phyloP scores from a whole-genome alignment of 2,888 invertebrate species.

The Trichogramma evanescens region DNA sequence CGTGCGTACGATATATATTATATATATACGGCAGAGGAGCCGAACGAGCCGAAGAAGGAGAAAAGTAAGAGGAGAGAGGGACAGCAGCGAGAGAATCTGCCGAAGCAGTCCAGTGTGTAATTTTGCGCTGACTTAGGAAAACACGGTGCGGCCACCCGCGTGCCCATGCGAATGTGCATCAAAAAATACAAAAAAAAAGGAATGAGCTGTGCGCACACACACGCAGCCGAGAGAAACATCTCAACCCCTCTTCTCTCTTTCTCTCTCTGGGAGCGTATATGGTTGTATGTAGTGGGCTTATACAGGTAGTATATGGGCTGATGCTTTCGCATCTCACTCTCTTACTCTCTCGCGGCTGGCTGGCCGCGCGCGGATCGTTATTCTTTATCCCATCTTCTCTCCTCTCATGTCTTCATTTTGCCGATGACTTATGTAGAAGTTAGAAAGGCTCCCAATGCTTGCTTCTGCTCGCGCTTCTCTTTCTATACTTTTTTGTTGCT shows the following conservation, averaged over 20 bases:
- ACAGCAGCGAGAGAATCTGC: constrained; percentile 24
- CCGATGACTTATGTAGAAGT: constrained; percentile 25
- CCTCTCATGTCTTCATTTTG: constrained; percentile 33
- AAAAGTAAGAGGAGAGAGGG: constrained; percentile 19
- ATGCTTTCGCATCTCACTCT: too few species aligned
- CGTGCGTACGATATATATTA: too few species aligned
- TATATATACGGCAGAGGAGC: too few species aligned
- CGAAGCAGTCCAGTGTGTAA: constrained; percentile 43
- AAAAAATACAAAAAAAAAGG: constrained; percentile 41
- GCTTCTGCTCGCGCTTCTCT: neutral
- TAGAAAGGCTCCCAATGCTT: constrained; percentile 14
- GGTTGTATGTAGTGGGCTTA: too few species aligned
- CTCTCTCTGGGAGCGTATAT: too few species aligned
- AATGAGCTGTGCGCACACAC: constrained; percentile 17
- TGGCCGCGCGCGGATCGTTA: constrained; percentile 17
- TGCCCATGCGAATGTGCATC: constrained; percentile 41
- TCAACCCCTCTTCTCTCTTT: neutral
- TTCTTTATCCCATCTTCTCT: constrained; percentile 23
- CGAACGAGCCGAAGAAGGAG: constrained; percentile 8
- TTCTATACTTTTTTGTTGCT: constrained; percentile 13
- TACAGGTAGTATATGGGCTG: too few species aligned
- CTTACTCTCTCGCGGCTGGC: too few species aligned
- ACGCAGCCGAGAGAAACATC: too few species aligned
- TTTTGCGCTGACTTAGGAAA: constrained; percentile 48
- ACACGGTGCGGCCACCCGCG: constrained; percentile 47